These are phyloP conservation scores for Yponomeuta evonymella DNA, from an alignment of 2,888 invertebrate genomes.

Conservation along the genomic window DNA sequence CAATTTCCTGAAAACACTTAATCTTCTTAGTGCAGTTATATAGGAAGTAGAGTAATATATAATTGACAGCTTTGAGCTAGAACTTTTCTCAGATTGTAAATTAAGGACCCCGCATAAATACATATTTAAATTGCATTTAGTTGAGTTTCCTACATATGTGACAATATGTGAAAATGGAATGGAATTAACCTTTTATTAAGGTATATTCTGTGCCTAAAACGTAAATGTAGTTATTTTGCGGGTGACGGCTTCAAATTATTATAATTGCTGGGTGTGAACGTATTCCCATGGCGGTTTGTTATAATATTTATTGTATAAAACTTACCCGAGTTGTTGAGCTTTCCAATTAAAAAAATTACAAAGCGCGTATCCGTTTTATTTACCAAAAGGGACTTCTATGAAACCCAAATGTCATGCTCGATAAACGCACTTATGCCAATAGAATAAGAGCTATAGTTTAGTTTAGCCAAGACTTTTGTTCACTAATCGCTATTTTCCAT, in stretches of 20 bases:
- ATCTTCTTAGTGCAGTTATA: neutral
- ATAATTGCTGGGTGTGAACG: neutral
- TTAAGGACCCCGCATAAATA: too few relatives aligned
- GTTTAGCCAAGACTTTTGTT: too few relatives aligned
- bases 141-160: neutral
- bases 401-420: neutral
- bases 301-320: neutral
- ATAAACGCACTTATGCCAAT: too few relatives aligned
- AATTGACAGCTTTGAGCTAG: neutral
- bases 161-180: too few relatives aligned
- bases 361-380: too few relatives aligned
- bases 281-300: neutral
- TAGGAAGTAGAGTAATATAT: too few relatives aligned
- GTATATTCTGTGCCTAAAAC: neutral
- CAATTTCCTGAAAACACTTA: neutral
- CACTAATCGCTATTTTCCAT: too few relatives aligned
- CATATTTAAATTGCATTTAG: neutral
- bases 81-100: neutral
- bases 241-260: neutral
- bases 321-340: neutral
- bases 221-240: neutral
- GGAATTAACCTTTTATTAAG: neutral
- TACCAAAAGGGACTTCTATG: neutral
- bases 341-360: neutral
- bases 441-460: too few relatives aligned